Percentiles rank a stretch among this genome's conserved stretches.
Conservation (phyloP, 2,113 vertebrate species). For the Tretioscincus oriximinensis region DNA sequence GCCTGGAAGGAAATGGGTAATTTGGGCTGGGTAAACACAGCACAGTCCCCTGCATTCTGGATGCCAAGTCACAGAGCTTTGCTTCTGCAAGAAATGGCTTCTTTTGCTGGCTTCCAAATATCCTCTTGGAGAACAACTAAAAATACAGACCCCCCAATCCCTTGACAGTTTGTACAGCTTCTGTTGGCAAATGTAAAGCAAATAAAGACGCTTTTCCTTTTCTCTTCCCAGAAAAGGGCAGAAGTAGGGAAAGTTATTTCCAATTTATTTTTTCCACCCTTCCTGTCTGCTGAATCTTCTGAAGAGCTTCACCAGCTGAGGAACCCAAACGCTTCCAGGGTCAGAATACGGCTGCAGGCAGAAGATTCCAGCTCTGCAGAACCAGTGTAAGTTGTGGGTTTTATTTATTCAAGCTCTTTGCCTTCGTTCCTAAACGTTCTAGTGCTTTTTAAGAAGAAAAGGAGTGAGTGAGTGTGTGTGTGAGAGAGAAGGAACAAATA, state of each 20-base stretch:
- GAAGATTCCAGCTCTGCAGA: background rate
- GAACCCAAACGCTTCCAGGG: conserved; percentile 26
- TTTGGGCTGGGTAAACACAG: conserved; percentile 18
- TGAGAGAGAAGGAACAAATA: too few relatives aligned
- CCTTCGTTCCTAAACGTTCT: background rate
- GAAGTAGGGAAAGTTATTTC: conserved; percentile 43
- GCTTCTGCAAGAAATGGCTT: background rate
- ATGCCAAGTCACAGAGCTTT: background rate
- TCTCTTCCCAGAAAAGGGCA: conserved; percentile 44
- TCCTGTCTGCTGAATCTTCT: background rate
- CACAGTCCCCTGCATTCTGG: background rate
- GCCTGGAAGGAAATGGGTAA: conserved; percentile 22
- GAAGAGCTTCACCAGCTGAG: background rate
- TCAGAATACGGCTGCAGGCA: background rate
- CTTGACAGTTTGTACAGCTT: background rate
- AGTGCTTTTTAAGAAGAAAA: too few relatives aligned
- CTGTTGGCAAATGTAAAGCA: conserved; percentile 43
- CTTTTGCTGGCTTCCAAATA: background rate
- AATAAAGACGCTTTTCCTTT: conserved; percentile 37
- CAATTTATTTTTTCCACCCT: conserved; percentile 28
- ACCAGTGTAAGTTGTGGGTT: conserved; percentile 44
- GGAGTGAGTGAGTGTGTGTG: too few relatives aligned
- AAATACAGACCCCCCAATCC: conserved; percentile 27
- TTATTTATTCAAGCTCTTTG: background rate
- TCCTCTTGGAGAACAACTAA: background rate